These are phyloP conservation scores for Chaenogobius annularis DNA, from an alignment of 2,113 vertebrate genomes.

Conservation along the genomic window DNA sequence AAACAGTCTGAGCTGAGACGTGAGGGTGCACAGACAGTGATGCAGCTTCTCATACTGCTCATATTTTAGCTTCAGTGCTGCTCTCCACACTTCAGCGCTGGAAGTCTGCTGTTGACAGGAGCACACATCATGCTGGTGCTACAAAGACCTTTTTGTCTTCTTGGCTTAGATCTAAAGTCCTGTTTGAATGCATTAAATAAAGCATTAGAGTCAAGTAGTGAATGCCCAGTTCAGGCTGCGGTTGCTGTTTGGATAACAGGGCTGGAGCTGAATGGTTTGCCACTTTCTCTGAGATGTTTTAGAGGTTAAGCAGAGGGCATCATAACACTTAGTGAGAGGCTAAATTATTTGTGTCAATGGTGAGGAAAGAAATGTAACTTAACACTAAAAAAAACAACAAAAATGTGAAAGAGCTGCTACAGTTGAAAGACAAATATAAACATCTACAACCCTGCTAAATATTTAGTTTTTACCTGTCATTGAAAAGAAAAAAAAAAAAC, in stretches of 20 bases:
- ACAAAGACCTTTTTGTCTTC: slow-evolving; percentile 34
- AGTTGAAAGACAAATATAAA: no score
- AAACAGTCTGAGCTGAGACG: slow-evolving; percentile 6
- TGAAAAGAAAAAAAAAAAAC: no score
- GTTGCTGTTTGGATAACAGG: neutral
- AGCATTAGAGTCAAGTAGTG: slow-evolving; percentile 22
- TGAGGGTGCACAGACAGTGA: slow-evolving; percentile 45
- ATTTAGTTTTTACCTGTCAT: no score
- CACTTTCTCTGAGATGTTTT: no score
- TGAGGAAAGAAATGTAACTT: no score
- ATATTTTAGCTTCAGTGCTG: slow-evolving; percentile 55
- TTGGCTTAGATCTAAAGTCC: slow-evolving; percentile 46
- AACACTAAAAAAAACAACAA: no score
- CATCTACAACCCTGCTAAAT: no score
- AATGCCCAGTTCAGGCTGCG: neutral
- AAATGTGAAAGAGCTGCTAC: no score
- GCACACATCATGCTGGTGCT: slow-evolving; percentile 29
- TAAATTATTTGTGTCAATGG: no score
- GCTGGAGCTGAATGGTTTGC: slow-evolving; percentile 2
- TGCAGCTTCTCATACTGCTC: slow-evolving; percentile 17
- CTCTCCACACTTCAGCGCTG: slow-evolving; percentile 20
- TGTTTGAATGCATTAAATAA: slow-evolving; percentile 36
- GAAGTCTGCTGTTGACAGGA: slow-evolving; percentile 41
- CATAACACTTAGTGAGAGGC: no score
- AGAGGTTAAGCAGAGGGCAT: no score